phyloP scores from a whole-genome alignment of 2,888 invertebrate species.

The Eumerus sabulonum region DNA sequence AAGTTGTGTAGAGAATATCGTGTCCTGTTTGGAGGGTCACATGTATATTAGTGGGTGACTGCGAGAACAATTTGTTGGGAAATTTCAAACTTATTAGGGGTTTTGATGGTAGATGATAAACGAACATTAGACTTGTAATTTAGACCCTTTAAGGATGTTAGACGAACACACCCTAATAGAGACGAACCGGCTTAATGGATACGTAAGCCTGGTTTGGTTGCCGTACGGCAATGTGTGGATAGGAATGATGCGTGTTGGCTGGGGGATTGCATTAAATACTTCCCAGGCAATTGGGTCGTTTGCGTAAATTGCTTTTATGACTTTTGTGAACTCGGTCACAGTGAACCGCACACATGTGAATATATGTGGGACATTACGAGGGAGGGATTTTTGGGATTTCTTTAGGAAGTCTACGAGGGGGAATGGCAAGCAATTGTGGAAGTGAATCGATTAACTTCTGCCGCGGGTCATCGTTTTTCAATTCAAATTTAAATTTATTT shows the following conservation, averaged over 20 bases:
- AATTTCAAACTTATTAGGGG: slow-evolving; percentile 49
- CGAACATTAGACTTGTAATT: slow-evolving; percentile 52
- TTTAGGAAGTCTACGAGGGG: slow-evolving; percentile 33
- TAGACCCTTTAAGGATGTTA: slow-evolving; percentile 51
- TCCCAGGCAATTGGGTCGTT: slow-evolving; percentile 43
- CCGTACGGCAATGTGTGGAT: no score
- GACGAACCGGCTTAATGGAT: slow-evolving; percentile 42
- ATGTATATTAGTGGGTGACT: neutral
- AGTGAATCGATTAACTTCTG: slow-evolving; percentile 16
- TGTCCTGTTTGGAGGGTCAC: no score
- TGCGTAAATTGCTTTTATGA: slow-evolving; percentile 37
- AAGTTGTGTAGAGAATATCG: no score
- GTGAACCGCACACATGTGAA: slow-evolving; percentile 1
- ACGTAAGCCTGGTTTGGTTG: no score
- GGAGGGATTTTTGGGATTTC: slow-evolving; percentile 21
- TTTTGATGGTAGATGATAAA: slow-evolving; percentile 53
- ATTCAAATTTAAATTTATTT: neutral
- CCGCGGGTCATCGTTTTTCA: slow-evolving; percentile 31
- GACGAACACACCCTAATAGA: slow-evolving; percentile 58
- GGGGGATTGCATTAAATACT: slow-evolving; percentile 45
- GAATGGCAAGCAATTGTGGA: slow-evolving; percentile 23
- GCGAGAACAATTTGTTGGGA: slow-evolving; percentile 35
- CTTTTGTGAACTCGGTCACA: slow-evolving; percentile 9
- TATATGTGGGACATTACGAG: neutral
- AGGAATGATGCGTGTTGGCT: slow-evolving; percentile 4